Base-by-base conservation (phyloP, 2,113 vertebrate species). In the Circaetus cinerascens region DNA sequence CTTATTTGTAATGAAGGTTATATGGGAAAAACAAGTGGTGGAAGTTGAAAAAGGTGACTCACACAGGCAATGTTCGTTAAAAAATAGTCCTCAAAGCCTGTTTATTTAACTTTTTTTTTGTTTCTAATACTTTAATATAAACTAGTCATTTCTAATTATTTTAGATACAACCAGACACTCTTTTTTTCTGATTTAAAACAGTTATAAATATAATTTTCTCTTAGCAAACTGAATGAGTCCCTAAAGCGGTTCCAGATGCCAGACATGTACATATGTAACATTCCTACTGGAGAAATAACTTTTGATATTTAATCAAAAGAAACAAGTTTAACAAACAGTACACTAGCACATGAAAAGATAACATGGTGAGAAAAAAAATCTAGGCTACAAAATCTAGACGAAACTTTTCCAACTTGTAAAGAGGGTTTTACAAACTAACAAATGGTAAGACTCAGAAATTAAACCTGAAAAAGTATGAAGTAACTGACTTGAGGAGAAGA, bases 201-300 rank as follows among this genome's bases (percentile, higher is more conserved):
- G 69, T 86, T 97, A 93, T 96, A 92, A 95, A 94, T 86, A 90
- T 40, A 36, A 85, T 60, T 94, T 93, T 97, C 82, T 78, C 50
- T 2, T 76, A 29, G 32, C 41, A 95, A 90, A 92, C 48, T 5
- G 6, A 92, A 55, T 34, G 57, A 90, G 67, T 96, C 68, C 81
- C 95, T 96, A 95, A 96, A 97, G 96, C 40, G 0, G 56, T 96
- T 97, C 92, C 94, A 97, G 95, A 95, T 96, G 94, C 74, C 74
- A 81, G 86, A 38, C 60, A 15, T 50, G 78, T 57, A 89, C 74
- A 53, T 50, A 45, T 25, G 41, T 34, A 89, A 78, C 45, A 77
- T 95, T 96, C 69, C 97, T 94, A 43, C 77, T 23, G 71, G 12
- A 46, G 67, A 64, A 66, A 92, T 7, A 97, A 95, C 51, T 88